Evolutionary conservation across 2,113 vertebrate genomes (phyloP), one percentile per base, ranked within the genome.

Genomic region (Octodon degus): DNA sequence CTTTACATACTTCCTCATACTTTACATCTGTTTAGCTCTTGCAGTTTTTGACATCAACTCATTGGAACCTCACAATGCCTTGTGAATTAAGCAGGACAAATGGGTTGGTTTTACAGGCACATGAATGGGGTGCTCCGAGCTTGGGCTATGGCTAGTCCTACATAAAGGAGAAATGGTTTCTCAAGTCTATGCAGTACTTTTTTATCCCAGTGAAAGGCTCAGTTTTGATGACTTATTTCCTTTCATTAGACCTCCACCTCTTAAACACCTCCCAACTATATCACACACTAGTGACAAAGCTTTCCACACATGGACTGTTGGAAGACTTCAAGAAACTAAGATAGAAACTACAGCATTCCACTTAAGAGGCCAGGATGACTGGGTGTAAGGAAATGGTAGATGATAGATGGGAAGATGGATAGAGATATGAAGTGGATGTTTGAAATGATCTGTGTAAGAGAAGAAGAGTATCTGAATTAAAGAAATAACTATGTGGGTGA

Each of bases 1-100:
- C 67, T 70, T 70, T n/a, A 68, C 67, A 34, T 68, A 68, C 14
- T 68, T 68, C 34, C 17, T n/a, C 34, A 20, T 86, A 17, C 0
- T 65, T 96, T 58, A 20, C 0, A 8, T 92, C 32, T 97, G 58
- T 79, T 92, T 65, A 60, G 63, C 68, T 55, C 27, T 76, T 6
- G 0, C 0, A 81, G 30, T 58, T 83, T 94, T 94, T 32, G 79
- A 60, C 89, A 76, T 27, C 27, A 76, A 17, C 24, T 76, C 50
- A 65, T 34, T 86, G 4, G 34, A 72, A 74, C 53, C 50, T 37
- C 58, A 47, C 4, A 43, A 0, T n/a, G 40, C 34, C 47, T 82
- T 40, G 2, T 93, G 72, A 90, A 84, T 47, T 72, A 90, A 10
- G 55, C 58, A 84, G 84, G 40, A 79, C 0, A 30, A 2, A 43